Percentiles rank a stretch among this genome's conserved stretches.
These are phyloP conservation scores for Vidua macroura DNA, from an alignment of 2,113 vertebrate genomes.

Conservation along the genomic window DNA sequence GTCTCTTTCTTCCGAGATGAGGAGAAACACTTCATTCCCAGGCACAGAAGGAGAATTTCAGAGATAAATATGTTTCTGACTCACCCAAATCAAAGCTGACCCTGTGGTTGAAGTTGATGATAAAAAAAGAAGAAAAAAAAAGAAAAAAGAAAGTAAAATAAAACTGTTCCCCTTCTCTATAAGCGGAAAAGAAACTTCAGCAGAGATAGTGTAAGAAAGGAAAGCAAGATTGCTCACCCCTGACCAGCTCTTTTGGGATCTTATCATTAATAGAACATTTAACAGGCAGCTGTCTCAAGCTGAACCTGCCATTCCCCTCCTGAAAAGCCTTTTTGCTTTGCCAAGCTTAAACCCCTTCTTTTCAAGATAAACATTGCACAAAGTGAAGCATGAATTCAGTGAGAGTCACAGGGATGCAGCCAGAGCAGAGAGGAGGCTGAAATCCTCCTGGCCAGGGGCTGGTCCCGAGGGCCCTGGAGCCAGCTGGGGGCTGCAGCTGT, in stretches of 20 bases:
- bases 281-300: background rate
- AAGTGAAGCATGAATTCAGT: background rate
- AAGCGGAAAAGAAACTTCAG: constrained; percentile 45
- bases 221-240: constrained; percentile 32
- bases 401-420: background rate
- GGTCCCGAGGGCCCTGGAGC: background rate
- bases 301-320: background rate
- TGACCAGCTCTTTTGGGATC: background rate
- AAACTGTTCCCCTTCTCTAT: constrained; percentile 5
- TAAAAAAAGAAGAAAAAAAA: background rate
- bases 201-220: constrained; percentile 24
- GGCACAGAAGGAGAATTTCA: constrained; percentile 24
- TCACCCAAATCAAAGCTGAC: constrained; percentile 57
- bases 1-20: constrained; percentile 9
- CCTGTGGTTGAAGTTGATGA: constrained; percentile 18
- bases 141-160: background rate
- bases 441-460: background rate
- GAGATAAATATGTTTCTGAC: constrained; percentile 51
- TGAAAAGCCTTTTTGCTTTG: constrained; percentile 8
- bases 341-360: background rate
- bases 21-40: constrained; percentile 27
- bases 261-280: constrained; percentile 53
- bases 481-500: background rate
- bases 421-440: background rate
- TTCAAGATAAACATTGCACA: background rate